Percentiles rank a stretch among this genome's conserved stretches.
phyloP scores from a whole-genome alignment of 2,113 vertebrate genomes.

The Pelobates fuscus region DNA sequence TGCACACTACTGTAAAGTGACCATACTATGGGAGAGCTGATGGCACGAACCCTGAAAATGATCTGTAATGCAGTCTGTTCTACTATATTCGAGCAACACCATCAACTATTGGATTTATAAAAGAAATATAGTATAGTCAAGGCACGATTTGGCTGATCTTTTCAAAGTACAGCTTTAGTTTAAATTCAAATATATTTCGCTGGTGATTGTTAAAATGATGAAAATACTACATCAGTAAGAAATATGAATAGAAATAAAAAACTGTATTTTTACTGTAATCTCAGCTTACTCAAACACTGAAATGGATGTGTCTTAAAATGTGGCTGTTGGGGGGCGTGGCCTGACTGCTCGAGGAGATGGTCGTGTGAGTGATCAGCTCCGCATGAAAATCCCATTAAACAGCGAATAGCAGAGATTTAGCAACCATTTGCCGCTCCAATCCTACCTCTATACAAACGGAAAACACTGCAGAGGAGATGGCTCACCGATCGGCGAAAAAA shows the following conservation, averaged over 20 bases:
- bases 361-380: too few relatives aligned
- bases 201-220: neutral
- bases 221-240: conserved; percentile 7
- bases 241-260: neutral
- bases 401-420: too few relatives aligned
- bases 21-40: neutral
- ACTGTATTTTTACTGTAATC: conserved; percentile 1
- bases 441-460: too few relatives aligned
- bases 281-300: neutral
- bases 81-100: neutral
- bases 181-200: neutral
- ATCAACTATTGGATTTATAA: neutral
- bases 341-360: too few relatives aligned
- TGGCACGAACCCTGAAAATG: neutral
- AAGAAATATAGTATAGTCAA: neutral
- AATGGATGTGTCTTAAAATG: neutral
- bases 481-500: too few relatives aligned
- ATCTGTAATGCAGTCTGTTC: neutral
- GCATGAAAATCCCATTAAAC: too few relatives aligned
- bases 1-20: neutral
- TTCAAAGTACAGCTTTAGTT: neutral
- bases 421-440: too few relatives aligned
- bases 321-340: too few relatives aligned
- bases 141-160: neutral
- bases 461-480: too few relatives aligned